Base-by-base conservation (phyloP, 1,140 invertebrate species). In the Neelides sp. region DNA sequence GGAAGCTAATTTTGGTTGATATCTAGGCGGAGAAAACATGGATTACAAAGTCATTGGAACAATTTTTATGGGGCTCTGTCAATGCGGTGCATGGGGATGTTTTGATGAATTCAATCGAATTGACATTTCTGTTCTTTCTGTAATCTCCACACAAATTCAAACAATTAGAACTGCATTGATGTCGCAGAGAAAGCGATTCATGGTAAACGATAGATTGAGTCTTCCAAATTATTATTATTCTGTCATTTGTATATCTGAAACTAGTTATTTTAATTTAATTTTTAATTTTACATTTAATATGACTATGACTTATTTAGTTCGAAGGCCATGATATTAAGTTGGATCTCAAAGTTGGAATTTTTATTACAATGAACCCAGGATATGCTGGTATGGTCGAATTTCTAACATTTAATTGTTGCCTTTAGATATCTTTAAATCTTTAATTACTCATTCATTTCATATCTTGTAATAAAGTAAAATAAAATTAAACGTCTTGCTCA, bases 31-130 rank as follows among this genome's bases (percentile, higher is more conserved):
- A 1, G 86, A 92, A 69, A 83, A 83, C 13, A 90, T 92, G 85
- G 86, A 93, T 68, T 90, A 79, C 63, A 71, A 71, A 66, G 82
- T 85, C 0, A 82, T 93, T 27, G 85, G 85, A 0, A 88, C 85
- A 61, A 89, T 85, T 52, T 71, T 91, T 13, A 77, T 80, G 1
- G 89, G 88, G 8, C 56, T 76, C 24, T 71, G 75, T 58, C 77
- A 79, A 64, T 83, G 79, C 66, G 85, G 85, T 0, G 86, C 86
- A 8, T 88, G 83, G 83, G 83, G 82, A 36, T 51, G 87, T 64
- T 93, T 92, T 63, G 88, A 93, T 56, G 86, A 92, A 66, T 92
- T 94, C 66, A 91, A 93, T 68, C 71, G 85, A 22, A 90, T 94
- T 53, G 85, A 92, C 50, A 78, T 87, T 1, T 88, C 86, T 0